A percentile compares a stretch with the other conserved stretches of the same genome.
These are phyloP conservation scores for Sorex fumeus DNA, from an alignment of 2,113 vertebrate genomes.

Conservation along the genomic window DNA sequence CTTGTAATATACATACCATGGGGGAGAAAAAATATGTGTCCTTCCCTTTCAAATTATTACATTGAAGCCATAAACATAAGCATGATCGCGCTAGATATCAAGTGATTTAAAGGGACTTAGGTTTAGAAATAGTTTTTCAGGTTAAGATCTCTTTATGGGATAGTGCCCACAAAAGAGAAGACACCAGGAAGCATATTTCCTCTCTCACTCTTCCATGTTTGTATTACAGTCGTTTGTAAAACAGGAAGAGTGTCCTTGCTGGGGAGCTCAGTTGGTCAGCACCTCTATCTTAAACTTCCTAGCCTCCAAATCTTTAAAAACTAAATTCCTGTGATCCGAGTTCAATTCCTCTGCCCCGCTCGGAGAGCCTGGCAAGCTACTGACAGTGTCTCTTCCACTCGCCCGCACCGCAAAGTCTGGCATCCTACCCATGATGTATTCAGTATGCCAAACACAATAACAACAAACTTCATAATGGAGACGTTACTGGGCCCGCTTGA, in stretches of 20 bases:
- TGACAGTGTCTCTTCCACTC: too few relatives aligned
- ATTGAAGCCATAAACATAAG: neutral
- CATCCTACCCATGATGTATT: too few relatives aligned
- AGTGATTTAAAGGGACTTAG: neutral
- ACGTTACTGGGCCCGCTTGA: too few relatives aligned
- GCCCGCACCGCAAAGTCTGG: too few relatives aligned
- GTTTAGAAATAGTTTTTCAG: neutral
- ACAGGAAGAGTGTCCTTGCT: neutral
- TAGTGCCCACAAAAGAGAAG: neutral
- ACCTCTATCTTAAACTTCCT: neutral
- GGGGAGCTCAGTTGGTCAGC: neutral
- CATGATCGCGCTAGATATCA: neutral
- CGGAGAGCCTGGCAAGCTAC: too few relatives aligned
- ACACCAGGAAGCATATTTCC: neutral
- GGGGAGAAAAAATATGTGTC: neutral
- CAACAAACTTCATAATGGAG: too few relatives aligned
- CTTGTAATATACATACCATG: neutral
- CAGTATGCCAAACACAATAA: too few relatives aligned
- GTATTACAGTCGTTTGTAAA: neutral
- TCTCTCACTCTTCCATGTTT: neutral
- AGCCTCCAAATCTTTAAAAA: neutral
- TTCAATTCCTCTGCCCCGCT: too few relatives aligned
- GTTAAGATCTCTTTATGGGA: neutral
- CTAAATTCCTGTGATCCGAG: neutral
- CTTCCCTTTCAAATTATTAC: neutral